Percentiles rank a stretch among this genome's conserved stretches.
Conservation (phyloP, 2,797 vertebrate genomes). For the Mastacembelus armatus region DNA sequence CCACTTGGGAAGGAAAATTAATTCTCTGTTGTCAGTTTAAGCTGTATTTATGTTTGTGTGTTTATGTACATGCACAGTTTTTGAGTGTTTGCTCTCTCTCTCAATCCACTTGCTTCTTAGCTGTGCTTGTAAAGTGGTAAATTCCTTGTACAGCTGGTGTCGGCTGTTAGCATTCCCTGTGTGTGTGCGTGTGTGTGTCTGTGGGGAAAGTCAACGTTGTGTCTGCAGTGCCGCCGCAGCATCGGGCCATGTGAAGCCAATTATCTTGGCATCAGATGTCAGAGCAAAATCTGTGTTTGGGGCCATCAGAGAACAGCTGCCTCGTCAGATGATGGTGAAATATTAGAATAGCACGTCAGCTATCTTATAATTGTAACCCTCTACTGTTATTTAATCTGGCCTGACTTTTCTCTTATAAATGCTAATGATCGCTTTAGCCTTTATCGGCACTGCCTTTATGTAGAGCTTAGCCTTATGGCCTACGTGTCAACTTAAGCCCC, state of each 20-base stretch:
- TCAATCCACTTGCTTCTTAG: slow-evolving; percentile 46
- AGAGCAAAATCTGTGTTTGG: slow-evolving; percentile 44
- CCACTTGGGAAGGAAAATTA: slow-evolving; percentile 22
- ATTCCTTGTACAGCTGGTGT: slow-evolving; percentile 84
- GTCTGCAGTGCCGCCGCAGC: slow-evolving; percentile 42
- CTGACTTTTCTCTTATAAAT: slow-evolving; percentile 49
- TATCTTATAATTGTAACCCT: slow-evolving; percentile 41
- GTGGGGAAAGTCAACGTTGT: slow-evolving; percentile 50
- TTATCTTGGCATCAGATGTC: slow-evolving; percentile 70
- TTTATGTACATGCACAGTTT: background rate
- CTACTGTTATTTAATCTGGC: slow-evolving; percentile 39
- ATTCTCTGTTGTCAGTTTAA: slow-evolving; percentile 32
- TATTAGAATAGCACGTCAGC: slow-evolving; percentile 58
- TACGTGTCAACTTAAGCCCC: slow-evolving; percentile 33
- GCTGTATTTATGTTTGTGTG: slow-evolving; percentile 6
- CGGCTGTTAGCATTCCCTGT: slow-evolving; percentile 78
- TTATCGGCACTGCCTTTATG: slow-evolving; percentile 39
- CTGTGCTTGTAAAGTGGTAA: slow-evolving; percentile 81
- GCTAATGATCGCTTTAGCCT: slow-evolving; percentile 63
- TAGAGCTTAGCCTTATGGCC: slow-evolving; percentile 49
- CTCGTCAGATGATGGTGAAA: slow-evolving; percentile 60
- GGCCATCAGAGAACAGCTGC: slow-evolving; percentile 73
- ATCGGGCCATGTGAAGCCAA: slow-evolving; percentile 57
- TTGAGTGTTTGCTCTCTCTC: slow-evolving; percentile 27
- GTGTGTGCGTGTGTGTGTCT: slow-evolving; percentile 37